Percentiles rank a stretch among this genome's conserved stretches.
Conservation (phyloP, 2,888 invertebrate species). For the Pristionchus mayeri region DNA sequence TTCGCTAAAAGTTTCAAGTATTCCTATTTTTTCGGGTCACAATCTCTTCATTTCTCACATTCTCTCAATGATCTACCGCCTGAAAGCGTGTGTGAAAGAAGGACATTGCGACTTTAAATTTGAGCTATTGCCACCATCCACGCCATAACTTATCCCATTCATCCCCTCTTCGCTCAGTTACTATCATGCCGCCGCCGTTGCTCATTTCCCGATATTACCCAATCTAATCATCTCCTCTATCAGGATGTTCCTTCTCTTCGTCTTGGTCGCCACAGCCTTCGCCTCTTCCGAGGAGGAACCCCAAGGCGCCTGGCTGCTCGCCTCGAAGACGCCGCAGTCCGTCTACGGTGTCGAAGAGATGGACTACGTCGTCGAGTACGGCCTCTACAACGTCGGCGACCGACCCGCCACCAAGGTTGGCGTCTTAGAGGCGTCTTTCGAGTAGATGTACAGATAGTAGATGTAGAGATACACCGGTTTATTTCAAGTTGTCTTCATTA, state of each 20-base stretch:
- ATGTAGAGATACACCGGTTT: no score
- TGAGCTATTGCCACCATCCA: no score
- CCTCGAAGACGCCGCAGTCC: constrained; percentile 94
- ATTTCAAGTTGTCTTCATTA: no score
- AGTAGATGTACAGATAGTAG: no score
- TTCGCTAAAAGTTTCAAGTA: neutral
- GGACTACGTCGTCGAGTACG: constrained; percentile 95
- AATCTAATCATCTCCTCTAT: neutral
- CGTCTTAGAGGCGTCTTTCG: no score
- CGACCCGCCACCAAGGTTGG: constrained; percentile 66
- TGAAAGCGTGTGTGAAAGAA: no score
- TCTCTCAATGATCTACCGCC: no score
- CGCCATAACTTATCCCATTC: no score
- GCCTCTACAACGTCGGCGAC: constrained; percentile 91
- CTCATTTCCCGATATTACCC: neutral
- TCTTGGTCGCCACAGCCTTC: neutral
- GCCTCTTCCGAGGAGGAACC: constrained; percentile 31
- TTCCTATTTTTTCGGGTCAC: no score
- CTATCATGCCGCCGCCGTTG: neutral
- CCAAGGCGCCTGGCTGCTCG: constrained; percentile 84
- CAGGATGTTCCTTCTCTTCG: constrained; percentile 46
- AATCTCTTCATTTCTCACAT: neutral
- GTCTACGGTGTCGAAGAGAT: constrained; percentile 95
- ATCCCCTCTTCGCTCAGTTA: neutral
- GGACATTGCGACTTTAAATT: no score